phyloP scores from a whole-genome alignment of 2,888 invertebrate genomes.

The Conomelus anceps region DNA sequence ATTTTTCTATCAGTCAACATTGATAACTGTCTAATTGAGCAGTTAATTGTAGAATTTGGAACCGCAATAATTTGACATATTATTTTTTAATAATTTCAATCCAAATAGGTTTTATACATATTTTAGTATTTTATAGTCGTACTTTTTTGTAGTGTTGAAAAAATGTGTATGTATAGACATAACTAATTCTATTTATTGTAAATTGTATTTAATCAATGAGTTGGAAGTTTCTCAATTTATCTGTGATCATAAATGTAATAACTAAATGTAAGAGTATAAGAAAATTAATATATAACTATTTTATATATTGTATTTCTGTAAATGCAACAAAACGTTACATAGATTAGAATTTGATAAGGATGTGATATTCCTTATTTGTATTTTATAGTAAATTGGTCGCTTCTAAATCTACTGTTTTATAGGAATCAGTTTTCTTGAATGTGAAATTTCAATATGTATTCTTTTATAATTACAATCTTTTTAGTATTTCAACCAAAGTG shows the following conservation, averaged over 20 bases:
- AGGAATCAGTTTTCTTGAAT: background rate
- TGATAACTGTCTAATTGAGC: background rate
- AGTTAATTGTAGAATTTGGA: background rate
- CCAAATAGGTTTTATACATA: background rate
- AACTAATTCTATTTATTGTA: background rate
- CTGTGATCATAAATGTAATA: background rate
- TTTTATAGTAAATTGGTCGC: too few species aligned
- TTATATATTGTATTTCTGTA: background rate
- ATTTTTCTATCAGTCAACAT: background rate
- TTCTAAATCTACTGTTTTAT: too few species aligned
- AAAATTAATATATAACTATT: background rate
- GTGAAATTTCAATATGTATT: background rate
- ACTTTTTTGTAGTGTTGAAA: background rate
- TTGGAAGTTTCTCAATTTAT: background rate
- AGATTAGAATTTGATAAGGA: background rate
- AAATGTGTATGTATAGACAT: too few species aligned
- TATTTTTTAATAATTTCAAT: background rate
- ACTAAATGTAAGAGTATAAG: background rate
- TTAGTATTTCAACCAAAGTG: background rate
- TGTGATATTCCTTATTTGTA: background rate
- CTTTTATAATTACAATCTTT: background rate
- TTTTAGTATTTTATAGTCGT: background rate
- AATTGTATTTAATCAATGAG: background rate
- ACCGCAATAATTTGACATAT: background rate
- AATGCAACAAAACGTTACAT: background rate